phyloP scores from a whole-genome alignment of 2,113 vertebrate genomes.

The Ophthalmolycus amberensis region DNA sequence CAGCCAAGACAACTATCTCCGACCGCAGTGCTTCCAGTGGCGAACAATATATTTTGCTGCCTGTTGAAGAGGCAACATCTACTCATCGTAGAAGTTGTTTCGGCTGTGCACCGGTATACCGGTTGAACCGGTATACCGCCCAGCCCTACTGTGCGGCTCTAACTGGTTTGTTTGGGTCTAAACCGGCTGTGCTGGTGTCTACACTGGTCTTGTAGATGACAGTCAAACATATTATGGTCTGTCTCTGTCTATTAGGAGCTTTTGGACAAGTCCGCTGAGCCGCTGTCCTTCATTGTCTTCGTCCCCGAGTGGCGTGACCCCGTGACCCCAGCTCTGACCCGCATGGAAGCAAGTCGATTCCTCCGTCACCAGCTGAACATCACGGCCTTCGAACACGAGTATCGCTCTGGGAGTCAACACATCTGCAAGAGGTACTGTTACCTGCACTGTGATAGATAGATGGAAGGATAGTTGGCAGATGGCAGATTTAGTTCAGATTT shows the following conservation, averaged over 20 bases:
- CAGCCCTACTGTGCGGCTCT: too few relatives aligned
- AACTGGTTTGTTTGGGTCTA: neutral
- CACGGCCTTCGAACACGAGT: slow-evolving; percentile 76
- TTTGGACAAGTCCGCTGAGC: slow-evolving; percentile 71
- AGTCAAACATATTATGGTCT: neutral
- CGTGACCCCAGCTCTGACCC: slow-evolving; percentile 70
- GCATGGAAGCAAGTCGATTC: slow-evolving; percentile 75
- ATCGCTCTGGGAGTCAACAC: slow-evolving; percentile 76
- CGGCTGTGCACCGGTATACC: too few relatives aligned
- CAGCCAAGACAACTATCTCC: too few relatives aligned
- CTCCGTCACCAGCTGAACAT: slow-evolving; percentile 73
- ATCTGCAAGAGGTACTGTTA: slow-evolving; percentile 70
- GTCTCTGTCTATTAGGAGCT: slow-evolving; percentile 58
- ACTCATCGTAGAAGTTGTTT: too few relatives aligned
- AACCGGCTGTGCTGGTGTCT: neutral
- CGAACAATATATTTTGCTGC: too few relatives aligned
- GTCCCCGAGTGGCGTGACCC: slow-evolving; percentile 80
- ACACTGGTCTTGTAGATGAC: neutral
- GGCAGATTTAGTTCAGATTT: too few relatives aligned
- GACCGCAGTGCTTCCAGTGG: too few relatives aligned
- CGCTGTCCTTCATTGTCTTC: slow-evolving; percentile 77
- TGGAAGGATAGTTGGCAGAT: too few relatives aligned
- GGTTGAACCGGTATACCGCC: too few relatives aligned
- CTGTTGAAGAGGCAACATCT: too few relatives aligned
- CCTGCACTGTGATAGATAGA: neutral